phyloP scores from a whole-genome alignment of 2,888 invertebrate genomes.

The Hirtodrosophila histrioides region DNA sequence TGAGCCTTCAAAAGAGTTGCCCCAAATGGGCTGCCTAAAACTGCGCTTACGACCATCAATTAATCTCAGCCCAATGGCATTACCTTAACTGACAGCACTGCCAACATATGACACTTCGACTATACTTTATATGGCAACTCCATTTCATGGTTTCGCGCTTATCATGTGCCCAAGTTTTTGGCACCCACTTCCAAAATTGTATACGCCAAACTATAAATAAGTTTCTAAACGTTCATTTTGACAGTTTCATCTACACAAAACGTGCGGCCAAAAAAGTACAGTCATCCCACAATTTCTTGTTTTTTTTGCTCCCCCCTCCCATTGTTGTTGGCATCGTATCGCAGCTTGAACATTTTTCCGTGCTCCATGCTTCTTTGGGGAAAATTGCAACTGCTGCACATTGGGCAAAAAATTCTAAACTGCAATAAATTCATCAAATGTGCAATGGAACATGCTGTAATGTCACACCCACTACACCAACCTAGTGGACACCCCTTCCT shows the following conservation, averaged over 20 bases:
- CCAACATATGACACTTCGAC: conserved; percentile 13
- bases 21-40: neutral
- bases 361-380: conserved; percentile 27
- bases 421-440: conserved; percentile 84
- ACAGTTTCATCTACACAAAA: conserved; percentile 64
- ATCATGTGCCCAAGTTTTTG: conserved; percentile 56
- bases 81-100: conserved; percentile 26
- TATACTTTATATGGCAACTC: conserved; percentile 34
- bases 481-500: conserved; percentile 8
- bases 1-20: conserved; percentile 19
- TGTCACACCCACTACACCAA: conserved; percentile 77
- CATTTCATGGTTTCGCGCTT: conserved; percentile 65
- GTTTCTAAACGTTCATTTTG: conserved; percentile 77
- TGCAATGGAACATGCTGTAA: conserved; percentile 82
- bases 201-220: conserved; percentile 72
- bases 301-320: neutral
- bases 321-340: conserved; percentile 34
- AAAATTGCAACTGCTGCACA: conserved; percentile 74
- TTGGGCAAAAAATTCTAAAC: conserved; percentile 81
- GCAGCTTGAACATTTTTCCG: conserved; percentile 35
- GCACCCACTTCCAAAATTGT: conserved; percentile 48
- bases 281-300: conserved; percentile 13
- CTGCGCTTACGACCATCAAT: conserved; percentile 28
- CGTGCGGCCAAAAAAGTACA: conserved; percentile 20
- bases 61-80: conserved; percentile 20